Evolutionary conservation across 2,797 vertebrate species (phyloP).

Genomic region (Platalea minor): DNA sequence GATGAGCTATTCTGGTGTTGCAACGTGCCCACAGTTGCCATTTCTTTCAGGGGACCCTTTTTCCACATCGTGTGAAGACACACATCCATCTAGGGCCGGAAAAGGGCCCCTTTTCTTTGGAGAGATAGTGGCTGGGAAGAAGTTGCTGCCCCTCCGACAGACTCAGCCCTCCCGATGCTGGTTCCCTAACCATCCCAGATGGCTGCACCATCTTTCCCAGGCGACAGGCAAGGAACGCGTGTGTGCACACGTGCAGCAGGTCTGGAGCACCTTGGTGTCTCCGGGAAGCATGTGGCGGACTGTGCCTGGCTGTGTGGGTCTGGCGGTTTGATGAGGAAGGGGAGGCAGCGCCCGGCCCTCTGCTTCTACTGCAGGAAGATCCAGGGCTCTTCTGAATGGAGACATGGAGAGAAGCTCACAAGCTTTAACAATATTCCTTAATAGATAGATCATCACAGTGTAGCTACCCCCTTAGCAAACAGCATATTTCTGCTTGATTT

Average conservation of each 20-base stretch:
- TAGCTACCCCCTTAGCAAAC: neutral
- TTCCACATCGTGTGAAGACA: neutral
- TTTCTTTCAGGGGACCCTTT: neutral
- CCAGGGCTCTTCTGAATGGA: neutral
- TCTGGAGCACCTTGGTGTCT: neutral
- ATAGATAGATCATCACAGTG: neutral
- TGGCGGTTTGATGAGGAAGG: neutral
- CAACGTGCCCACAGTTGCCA: neutral
- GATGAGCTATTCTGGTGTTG: neutral
- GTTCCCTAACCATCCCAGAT: neutral
- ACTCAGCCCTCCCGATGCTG: neutral
- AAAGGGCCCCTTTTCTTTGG: neutral
- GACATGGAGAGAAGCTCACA: neutral
- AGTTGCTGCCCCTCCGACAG: neutral
- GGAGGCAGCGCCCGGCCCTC: neutral
- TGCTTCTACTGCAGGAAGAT: neutral
- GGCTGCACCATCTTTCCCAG: neutral
- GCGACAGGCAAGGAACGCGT: fast-evolving
- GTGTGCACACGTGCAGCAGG: neutral
- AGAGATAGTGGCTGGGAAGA: neutral
- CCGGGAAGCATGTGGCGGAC: fast-evolving
- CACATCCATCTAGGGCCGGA: neutral
- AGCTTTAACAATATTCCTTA: neutral
- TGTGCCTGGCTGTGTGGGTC: neutral
- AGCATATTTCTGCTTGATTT: slow-evolving; percentile 40